These are phyloP conservation scores for Ginglymostoma cirratum DNA, from an alignment of 2,113 vertebrate genomes.

Conservation along the genomic window DNA sequence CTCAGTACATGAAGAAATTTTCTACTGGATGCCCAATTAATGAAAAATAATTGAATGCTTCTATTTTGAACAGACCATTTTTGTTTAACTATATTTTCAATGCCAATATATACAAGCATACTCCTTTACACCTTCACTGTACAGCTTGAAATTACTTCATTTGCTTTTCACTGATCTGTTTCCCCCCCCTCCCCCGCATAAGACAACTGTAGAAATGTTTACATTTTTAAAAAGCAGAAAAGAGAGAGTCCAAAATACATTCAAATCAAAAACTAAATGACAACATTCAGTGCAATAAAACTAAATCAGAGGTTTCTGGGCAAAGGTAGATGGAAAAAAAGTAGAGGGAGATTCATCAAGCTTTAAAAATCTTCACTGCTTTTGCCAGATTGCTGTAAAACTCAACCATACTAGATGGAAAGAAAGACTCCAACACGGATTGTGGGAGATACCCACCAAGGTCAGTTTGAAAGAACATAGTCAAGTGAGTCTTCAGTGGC, in stretches of 20 bases:
- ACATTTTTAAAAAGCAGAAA: not conserved
- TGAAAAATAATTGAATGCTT: constrained; percentile 6
- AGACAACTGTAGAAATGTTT: not conserved
- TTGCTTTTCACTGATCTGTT: not conserved
- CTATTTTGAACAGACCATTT: not conserved
- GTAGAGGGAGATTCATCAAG: constrained; percentile 40
- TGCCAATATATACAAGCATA: not conserved
- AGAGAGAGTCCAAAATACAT: too few species aligned
- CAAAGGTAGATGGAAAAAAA: too few species aligned
- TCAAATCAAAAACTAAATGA: not conserved
- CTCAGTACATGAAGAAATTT: not conserved
- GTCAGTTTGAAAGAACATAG: constrained; percentile 91
- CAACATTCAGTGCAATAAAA: not conserved
- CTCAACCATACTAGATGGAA: constrained; percentile 76
- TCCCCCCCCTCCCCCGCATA: not conserved
- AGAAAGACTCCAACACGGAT: constrained; percentile 86
- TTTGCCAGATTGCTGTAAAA: constrained; percentile 81
- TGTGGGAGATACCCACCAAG: constrained; percentile 79
- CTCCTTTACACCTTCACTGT: not conserved
- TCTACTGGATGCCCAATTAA: constrained; percentile 7
- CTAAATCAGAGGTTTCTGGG: not conserved
- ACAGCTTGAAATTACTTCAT: not conserved
- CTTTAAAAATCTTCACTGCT: constrained; percentile 62
- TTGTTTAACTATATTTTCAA: not conserved
- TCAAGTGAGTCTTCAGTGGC: constrained; percentile 67